Percentiles rank a stretch among this genome's conserved stretches.
These are phyloP conservation scores for Caenorhabditis inopinata DNA, from an alignment of 1,140 invertebrate genomes.

Conservation along the genomic window DNA sequence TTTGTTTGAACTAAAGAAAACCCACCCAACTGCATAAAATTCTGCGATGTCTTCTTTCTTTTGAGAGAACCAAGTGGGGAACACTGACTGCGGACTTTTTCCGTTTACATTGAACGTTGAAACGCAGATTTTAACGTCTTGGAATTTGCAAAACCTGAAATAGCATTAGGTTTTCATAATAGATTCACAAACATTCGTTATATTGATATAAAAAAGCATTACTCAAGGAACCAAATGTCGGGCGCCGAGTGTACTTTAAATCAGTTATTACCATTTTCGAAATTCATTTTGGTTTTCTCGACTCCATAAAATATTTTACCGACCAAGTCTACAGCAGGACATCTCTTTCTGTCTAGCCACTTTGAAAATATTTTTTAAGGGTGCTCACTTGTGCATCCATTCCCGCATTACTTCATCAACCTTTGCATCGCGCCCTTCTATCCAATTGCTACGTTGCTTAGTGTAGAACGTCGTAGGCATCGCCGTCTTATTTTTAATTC, in stretches of 20 bases:
- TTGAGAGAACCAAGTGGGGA: slow-evolving; percentile 56
- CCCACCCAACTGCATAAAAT: slow-evolving; percentile 62
- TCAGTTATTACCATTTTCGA: too few species aligned
- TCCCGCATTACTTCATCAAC: slow-evolving; percentile 59
- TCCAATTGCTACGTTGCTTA: slow-evolving; percentile 2
- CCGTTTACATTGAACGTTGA: slow-evolving; percentile 66
- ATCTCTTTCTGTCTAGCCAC: too few species aligned
- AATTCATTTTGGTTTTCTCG: too few species aligned
- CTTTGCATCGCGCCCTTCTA: slow-evolving; percentile 48
- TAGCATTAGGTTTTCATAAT: neutral
- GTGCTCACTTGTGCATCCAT: slow-evolving; percentile 53
- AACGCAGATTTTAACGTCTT: slow-evolving; percentile 51
- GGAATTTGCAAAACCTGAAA: slow-evolving; percentile 60
- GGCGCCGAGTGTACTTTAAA: too few species aligned
- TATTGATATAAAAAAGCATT: too few species aligned
- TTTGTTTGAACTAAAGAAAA: too few species aligned
- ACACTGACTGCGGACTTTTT: slow-evolving; percentile 50
- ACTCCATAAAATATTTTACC: too few species aligned
- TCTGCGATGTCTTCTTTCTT: slow-evolving; percentile 52
- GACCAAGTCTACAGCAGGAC: too few species aligned
- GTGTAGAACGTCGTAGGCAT: slow-evolving; percentile 36
- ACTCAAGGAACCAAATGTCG: too few species aligned
- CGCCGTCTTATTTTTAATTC: neutral
- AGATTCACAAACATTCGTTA: too few species aligned
- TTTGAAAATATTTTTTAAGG: too few species aligned